Evolutionary conservation across 2,888 invertebrate species (phyloP).

Genomic region (Watsonalla cultraria): DNA sequence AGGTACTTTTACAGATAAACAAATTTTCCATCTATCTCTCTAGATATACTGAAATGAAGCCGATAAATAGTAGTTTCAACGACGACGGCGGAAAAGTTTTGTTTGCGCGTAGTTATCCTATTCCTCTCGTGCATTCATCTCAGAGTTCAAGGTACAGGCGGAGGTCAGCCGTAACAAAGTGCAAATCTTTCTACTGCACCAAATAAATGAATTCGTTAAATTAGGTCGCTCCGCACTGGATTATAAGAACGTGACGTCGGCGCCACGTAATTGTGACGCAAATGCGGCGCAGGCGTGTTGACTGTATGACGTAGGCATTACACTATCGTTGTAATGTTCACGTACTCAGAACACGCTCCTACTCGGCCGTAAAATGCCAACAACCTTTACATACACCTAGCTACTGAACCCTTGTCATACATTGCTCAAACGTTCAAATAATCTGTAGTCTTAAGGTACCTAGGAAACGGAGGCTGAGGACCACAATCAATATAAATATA

Average conservation of each 20-base stretch:
- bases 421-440: too few species aligned
- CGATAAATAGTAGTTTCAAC: neutral
- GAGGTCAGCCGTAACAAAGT: slow-evolving; percentile 8
- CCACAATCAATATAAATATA: too few species aligned
- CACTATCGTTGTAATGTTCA: neutral
- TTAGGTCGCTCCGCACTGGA: neutral
- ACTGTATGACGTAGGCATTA: neutral
- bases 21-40: slow-evolving; percentile 17
- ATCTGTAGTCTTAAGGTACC: too few species aligned
- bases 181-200: slow-evolving; percentile 13
- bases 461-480: too few species aligned
- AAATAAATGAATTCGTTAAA: slow-evolving; percentile 1
- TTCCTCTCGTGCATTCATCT: slow-evolving; percentile 14
- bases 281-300: slow-evolving; percentile 6
- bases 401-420: too few species aligned
- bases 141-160: slow-evolving; percentile 17
- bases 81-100: slow-evolving; percentile 18
- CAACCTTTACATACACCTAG: neutral
- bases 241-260: slow-evolving; percentile 20
- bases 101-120: slow-evolving; percentile 15
- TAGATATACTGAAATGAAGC: slow-evolving; percentile 21
- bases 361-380: neutral
- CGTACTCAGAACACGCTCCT: neutral
- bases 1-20: too few species aligned
- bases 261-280: slow-evolving; percentile 31